phyloP scores from a whole-genome alignment of 2,797 vertebrate genomes.

The Phalanger gymnotis region DNA sequence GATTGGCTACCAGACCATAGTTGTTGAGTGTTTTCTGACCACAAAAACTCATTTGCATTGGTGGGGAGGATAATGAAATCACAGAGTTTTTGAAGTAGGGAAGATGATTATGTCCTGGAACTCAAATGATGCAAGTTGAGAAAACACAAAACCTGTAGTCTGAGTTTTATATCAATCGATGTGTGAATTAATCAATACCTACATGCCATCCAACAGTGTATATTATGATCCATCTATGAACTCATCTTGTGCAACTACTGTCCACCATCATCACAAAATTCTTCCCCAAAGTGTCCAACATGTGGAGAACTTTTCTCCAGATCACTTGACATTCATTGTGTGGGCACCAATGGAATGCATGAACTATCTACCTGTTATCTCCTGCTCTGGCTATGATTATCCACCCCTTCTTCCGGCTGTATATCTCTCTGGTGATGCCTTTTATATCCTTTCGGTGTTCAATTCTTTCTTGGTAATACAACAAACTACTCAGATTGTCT shows the following conservation, averaged over 20 bases:
- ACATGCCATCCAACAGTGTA: background rate
- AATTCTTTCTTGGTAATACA: background rate
- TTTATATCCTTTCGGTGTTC: background rate
- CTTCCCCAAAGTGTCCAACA: background rate
- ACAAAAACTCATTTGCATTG: background rate
- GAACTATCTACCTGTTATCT: background rate
- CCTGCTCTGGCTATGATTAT: background rate
- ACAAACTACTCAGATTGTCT: background rate
- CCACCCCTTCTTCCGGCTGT: background rate
- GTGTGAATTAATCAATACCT: background rate
- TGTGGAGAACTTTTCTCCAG: background rate
- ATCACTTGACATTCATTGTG: background rate
- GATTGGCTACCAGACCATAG: background rate
- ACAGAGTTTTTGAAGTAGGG: background rate
- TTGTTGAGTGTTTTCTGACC: background rate
- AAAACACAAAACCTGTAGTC: background rate
- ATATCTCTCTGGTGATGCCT: background rate
- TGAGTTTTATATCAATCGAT: background rate
- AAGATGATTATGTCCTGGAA: background rate
- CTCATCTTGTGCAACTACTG: background rate
- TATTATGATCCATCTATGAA: background rate
- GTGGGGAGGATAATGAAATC: background rate
- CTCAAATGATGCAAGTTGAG: background rate
- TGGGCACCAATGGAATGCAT: background rate
- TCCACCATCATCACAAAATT: background rate